Evolutionary conservation across 2,797 vertebrate genomes (phyloP), one percentile per base, ranked within the genome.

Genomic region (Hippocampus kuda): DNA sequence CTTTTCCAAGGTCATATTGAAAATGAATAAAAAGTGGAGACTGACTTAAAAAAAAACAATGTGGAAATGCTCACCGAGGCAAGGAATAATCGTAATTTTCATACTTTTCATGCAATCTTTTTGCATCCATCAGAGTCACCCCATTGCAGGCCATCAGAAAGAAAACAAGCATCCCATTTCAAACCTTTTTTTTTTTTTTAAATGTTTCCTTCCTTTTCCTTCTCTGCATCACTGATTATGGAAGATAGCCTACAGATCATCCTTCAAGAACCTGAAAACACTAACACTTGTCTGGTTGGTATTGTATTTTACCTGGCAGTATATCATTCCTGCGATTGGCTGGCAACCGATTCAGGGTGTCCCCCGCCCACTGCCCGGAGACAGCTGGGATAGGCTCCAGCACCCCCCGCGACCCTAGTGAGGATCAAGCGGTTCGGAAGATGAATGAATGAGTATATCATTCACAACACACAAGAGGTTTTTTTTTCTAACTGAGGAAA

Each of bases 401-500:
- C n/a, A n/a, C n/a, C n/a, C n/a, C n/a, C n/a, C n/a, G n/a, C n/a
- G n/a, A n/a, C n/a, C n/a, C n/a, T n/a, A n/a, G n/a, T n/a, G n/a
- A n/a, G n/a, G n/a, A n/a, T n/a, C n/a, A n/a, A n/a, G n/a, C n/a
- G n/a, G n/a, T n/a, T n/a, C n/a, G n/a, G n/a, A n/a, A n/a, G n/a
- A n/a, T n/a, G n/a, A n/a, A n/a, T n/a, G n/a, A n/a, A n/a, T n/a
- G n/a, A 51, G 26, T 30, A 12, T 44, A 27, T 44, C 64, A 22
- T 48, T 66, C 64, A 49, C 12, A 27, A 42, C 67, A 81, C 51
- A 22, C 70, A 56, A 1, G 20, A 56, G 6, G 6, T 38, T 38
- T 38, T 38, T 48, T 46, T 48, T 48, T 16, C 16, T 48, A 13
- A 48, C 44, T 27, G 44, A 27, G 15, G 44, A 27, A 16, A 46